A percentile compares a stretch with the other conserved stretches of the same genome.
Evolutionary conservation across 2,797 vertebrate genomes (phyloP).

Genomic region (Cheirogaleus major): DNA sequence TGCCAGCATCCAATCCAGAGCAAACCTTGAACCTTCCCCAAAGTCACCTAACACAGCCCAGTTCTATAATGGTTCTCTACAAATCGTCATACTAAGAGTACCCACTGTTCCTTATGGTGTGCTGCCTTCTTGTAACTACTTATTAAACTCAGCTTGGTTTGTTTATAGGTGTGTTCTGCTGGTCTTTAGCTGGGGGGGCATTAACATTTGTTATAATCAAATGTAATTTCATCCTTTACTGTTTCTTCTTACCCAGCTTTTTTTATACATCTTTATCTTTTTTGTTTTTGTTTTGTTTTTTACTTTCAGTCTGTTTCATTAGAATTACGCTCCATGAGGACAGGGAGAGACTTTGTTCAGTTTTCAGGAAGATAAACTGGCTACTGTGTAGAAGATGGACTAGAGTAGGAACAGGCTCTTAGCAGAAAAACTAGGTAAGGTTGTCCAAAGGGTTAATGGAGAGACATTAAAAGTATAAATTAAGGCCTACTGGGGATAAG

Average conservation of each 20-base stretch:
- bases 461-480: neutral
- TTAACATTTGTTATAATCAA: neutral
- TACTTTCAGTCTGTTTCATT: neutral
- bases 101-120: neutral
- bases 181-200: neutral
- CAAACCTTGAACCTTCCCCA: neutral
- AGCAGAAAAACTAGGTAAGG: neutral
- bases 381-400: neutral
- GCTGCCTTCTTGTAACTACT: neutral
- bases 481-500: neutral
- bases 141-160: neutral
- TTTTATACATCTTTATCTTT: neutral
- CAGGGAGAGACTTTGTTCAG: neutral
- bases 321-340: neutral
- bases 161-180: neutral
- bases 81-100: neutral
- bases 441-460: neutral
- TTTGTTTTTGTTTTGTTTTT: neutral
- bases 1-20: neutral
- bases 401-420: neutral
- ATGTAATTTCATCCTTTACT: neutral
- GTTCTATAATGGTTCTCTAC: neutral
- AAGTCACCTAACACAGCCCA: neutral
- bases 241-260: neutral
- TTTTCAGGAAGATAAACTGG: slow-evolving; percentile 19